phyloP scores from a whole-genome alignment of 2,113 vertebrate genomes.

The Myxocyprinus asiaticus region DNA sequence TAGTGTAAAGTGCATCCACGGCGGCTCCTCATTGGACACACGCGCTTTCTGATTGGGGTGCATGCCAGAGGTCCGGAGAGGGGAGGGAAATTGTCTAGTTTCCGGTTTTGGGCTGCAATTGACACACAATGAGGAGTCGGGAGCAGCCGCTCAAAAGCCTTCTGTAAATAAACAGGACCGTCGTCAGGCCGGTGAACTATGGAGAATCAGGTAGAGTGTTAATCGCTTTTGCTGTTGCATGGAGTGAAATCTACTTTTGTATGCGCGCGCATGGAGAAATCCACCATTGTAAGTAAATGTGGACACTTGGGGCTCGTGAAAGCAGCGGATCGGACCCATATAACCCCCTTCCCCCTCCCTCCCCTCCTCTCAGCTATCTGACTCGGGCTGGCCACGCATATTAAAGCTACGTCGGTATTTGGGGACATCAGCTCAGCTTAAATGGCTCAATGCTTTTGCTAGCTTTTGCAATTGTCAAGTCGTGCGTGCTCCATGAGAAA shows the following conservation, averaged over 20 bases:
- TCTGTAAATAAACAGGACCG: conserved; percentile 79
- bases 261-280: conserved; percentile 40
- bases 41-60: conserved; percentile 77
- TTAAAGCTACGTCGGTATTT: conserved; percentile 38
- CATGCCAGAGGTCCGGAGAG: conserved; percentile 74
- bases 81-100: conserved; percentile 76
- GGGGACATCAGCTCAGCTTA: conserved; percentile 11
- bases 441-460: background rate
- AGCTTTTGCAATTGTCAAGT: conserved; percentile 23
- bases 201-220: conserved; percentile 85
- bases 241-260: conserved; percentile 52
- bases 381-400: conserved; percentile 41
- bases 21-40: conserved; percentile 65
- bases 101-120: conserved; percentile 82
- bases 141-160: conserved; percentile 74
- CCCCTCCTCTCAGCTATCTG: conserved; percentile 16
- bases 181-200: conserved; percentile 71
- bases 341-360: conserved; percentile 20
- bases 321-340: conserved; percentile 41
- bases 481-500: conserved; percentile 23
- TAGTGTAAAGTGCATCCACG: conserved; percentile 54
- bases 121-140: conserved; percentile 84
- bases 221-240: conserved; percentile 7
- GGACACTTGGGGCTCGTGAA: conserved; percentile 41
- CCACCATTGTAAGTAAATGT: conserved; percentile 41